These are phyloP conservation scores for Crenichthys baileyi DNA, from an alignment of 2,797 vertebrate species.

Conservation along the genomic window DNA sequence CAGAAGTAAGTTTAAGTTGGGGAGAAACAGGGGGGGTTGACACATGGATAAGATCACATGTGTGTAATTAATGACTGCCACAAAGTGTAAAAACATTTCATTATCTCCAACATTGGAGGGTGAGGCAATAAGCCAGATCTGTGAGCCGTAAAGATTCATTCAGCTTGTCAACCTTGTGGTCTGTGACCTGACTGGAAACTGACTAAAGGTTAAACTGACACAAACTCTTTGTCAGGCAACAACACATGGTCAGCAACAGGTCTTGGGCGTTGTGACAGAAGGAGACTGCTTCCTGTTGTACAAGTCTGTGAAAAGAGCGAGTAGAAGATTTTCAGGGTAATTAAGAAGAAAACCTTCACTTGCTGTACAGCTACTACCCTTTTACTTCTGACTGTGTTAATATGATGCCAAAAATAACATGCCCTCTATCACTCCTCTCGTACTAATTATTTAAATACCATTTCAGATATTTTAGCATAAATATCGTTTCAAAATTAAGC, in stretches of 20 bases:
- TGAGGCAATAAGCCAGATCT: constrained; percentile 46
- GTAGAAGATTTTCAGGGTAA: neutral
- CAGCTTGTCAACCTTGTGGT: constrained; percentile 27
- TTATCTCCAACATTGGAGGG: constrained; percentile 56
- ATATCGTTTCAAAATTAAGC: neutral
- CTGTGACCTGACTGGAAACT: constrained; percentile 33
- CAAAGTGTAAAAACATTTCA: constrained; percentile 60
- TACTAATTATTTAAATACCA: neutral
- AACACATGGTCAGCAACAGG: constrained; percentile 15
- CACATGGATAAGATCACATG: neutral
- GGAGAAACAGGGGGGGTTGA: neutral
- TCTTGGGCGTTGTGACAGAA: constrained; percentile 2
- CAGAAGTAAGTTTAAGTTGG: neutral
- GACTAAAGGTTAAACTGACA: constrained; percentile 45
- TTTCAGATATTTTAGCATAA: neutral
- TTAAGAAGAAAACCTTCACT: neutral
- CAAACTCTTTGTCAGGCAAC: constrained; percentile 20
- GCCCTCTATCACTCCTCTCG: neutral
- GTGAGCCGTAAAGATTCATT: constrained; percentile 25
- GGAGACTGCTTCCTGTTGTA: constrained; percentile 29
- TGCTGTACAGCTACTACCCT: neutral
- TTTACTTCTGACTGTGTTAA: constrained; percentile 1
- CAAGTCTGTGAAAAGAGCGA: neutral
- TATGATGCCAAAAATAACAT: neutral
- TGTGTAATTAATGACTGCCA: constrained; percentile 49